phyloP scores from a whole-genome alignment of 2,888 invertebrate genomes.

The Eilema caniola region DNA sequence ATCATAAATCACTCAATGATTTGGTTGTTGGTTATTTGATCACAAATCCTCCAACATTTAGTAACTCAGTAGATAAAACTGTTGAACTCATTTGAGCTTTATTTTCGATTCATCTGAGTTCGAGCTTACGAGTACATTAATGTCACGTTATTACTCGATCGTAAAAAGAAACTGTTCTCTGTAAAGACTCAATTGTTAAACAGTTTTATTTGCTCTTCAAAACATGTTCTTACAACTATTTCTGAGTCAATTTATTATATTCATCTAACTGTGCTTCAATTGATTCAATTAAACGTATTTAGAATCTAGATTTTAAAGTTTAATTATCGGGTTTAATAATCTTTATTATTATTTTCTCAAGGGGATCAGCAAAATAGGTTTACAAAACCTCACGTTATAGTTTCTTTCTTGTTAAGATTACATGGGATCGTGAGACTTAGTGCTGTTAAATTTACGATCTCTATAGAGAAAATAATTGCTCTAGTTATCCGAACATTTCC shows the following conservation, averaged over 20 bases:
- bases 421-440: slow-evolving; percentile 35
- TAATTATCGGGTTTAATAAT: slow-evolving; percentile 9
- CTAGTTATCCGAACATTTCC: slow-evolving; percentile 52
- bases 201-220: slow-evolving; percentile 38
- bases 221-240: slow-evolving; percentile 18
- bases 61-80: slow-evolving; percentile 21
- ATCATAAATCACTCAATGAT: slow-evolving; percentile 28
- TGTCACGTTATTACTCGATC: slow-evolving; percentile 33
- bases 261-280: slow-evolving; percentile 41
- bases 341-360: slow-evolving; percentile 14
- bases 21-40: slow-evolving; percentile 27
- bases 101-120: slow-evolving; percentile 29
- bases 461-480: slow-evolving; percentile 56
- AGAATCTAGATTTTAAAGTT: slow-evolving; percentile 33
- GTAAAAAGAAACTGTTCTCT: slow-evolving; percentile 32
- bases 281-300: slow-evolving; percentile 53
- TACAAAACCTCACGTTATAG: slow-evolving; percentile 13
- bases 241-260: slow-evolving; percentile 42
- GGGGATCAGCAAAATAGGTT: background rate
- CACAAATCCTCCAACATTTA: slow-evolving; percentile 13
- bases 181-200: slow-evolving; percentile 45
- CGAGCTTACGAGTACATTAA: slow-evolving; percentile 39
- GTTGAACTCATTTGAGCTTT: slow-evolving; percentile 27
- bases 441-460: slow-evolving; percentile 35
- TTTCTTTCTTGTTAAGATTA: slow-evolving; percentile 25